Evolutionary conservation across 2,888 invertebrate genomes (phyloP).

Genomic region (Trypoxylon attenuatum): DNA sequence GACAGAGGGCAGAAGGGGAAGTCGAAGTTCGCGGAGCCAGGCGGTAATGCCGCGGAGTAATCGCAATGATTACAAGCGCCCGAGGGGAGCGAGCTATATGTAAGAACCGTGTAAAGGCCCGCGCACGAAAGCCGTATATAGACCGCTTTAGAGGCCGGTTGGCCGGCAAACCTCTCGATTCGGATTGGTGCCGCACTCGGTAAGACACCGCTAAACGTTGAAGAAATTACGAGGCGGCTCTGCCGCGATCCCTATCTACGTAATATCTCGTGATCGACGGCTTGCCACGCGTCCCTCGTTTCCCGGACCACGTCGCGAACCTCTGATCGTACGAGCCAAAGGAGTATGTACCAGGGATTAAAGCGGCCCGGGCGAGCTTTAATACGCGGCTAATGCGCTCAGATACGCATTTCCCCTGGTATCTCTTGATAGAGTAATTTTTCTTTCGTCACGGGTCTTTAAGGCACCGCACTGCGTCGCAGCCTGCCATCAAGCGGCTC

Average conservation of each 20-base stretch:
- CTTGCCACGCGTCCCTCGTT: constrained; percentile 45
- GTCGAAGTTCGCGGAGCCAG: constrained; percentile 24
- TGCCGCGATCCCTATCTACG: constrained; percentile 49
- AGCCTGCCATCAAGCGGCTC: constrained; percentile 24
- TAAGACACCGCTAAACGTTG: constrained; percentile 55
- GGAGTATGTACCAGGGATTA: constrained; percentile 34
- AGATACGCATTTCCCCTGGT: constrained; percentile 39
- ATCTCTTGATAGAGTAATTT: constrained; percentile 42
- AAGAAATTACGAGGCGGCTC: constrained; percentile 57
- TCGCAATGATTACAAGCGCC: constrained; percentile 58
- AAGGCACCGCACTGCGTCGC: too few relatives aligned
- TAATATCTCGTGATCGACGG: constrained; percentile 48
- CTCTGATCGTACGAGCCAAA: constrained; percentile 28
- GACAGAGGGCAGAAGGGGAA: too few relatives aligned
- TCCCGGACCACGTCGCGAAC: constrained; percentile 26
- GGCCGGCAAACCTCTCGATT: constrained; percentile 39
- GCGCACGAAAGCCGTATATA: constrained; percentile 45
- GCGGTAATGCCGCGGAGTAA: constrained; percentile 50
- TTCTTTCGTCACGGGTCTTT: constrained; percentile 41
- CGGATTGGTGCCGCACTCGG: constrained; percentile 33
- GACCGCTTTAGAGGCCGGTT: constrained; percentile 45
- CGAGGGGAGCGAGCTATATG: constrained; percentile 42
- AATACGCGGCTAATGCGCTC: constrained; percentile 38
- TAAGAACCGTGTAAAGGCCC: constrained; percentile 49
- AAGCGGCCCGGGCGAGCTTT: constrained; percentile 14